phyloP scores from a whole-genome alignment of 2,888 invertebrate species.

The Horisme vitalbata region DNA sequence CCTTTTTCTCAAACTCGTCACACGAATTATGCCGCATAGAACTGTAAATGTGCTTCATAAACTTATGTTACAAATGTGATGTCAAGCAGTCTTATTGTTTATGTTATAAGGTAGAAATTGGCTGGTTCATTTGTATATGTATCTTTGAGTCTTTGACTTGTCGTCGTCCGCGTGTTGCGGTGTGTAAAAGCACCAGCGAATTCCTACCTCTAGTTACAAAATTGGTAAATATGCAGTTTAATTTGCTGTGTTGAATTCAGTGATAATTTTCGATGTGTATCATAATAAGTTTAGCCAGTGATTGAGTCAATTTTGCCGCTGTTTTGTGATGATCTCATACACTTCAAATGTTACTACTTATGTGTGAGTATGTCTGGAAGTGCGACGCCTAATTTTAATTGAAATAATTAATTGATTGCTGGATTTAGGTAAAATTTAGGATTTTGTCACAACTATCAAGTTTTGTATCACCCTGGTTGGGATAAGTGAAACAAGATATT shows the following conservation, averaged over 20 bases:
- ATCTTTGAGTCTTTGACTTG: no score
- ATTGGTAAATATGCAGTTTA: slow-evolving; percentile 54
- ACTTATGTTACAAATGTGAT: slow-evolving; percentile 72
- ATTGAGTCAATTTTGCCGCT: slow-evolving; percentile 73
- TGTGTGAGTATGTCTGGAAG: slow-evolving; percentile 49
- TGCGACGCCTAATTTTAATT: slow-evolving; percentile 34
- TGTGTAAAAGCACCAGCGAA: no score
- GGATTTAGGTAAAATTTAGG: slow-evolving; percentile 15
- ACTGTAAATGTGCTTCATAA: slow-evolving; percentile 58
- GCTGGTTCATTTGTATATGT: no score
- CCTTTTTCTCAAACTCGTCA: slow-evolving; percentile 12
- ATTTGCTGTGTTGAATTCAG: slow-evolving; percentile 52
- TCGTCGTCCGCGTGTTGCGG: no score
- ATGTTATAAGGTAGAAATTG: slow-evolving; percentile 34
- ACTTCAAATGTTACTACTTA: slow-evolving; percentile 61
- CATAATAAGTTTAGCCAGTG: slow-evolving; percentile 65
- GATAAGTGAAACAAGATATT: no score
- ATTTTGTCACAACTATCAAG: no score
- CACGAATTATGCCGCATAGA: slow-evolving; percentile 34
- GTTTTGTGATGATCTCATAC: slow-evolving; percentile 74
- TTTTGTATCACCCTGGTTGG: no score
- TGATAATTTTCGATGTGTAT: slow-evolving; percentile 50
- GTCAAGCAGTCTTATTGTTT: slow-evolving; percentile 58
- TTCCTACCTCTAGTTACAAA: slow-evolving; percentile 45
- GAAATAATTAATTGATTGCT: slow-evolving; percentile 10